Percentiles rank a stretch among this genome's conserved stretches.
Evolutionary conservation across 2,113 vertebrate genomes (phyloP).

Genomic region (Porphyrio hochstetteri): DNA sequence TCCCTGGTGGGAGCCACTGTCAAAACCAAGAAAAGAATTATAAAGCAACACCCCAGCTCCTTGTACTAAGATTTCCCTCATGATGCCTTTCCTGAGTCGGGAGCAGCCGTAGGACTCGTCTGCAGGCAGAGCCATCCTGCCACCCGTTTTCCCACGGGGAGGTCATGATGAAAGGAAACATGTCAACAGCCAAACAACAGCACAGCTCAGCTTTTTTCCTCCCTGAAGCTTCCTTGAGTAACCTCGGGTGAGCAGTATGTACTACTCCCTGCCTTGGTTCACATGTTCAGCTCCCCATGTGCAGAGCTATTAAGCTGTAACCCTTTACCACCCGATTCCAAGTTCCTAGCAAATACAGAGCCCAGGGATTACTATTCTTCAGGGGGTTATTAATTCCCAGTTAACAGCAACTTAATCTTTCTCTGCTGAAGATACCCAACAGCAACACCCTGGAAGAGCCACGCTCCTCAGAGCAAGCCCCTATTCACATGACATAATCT

Average conservation of each 20-base stretch:
- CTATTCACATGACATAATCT: background rate
- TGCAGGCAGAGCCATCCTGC: background rate
- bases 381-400: background rate
- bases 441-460: background rate
- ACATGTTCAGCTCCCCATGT: background rate
- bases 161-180: background rate
- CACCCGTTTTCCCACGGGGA: background rate
- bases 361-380: background rate
- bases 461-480: background rate
- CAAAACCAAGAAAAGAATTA: constrained; percentile 28
- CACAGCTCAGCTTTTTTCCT: background rate
- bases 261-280: background rate
- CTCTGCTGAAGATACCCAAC: background rate
- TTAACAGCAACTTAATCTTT: background rate
- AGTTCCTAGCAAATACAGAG: background rate
- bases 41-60: background rate
- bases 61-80: background rate
- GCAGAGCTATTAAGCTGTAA: background rate
- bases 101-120: background rate
- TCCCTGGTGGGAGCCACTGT: constrained; percentile 58
- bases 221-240: background rate
- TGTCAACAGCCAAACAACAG: background rate
- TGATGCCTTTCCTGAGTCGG: background rate
- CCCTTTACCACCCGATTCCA: background rate
- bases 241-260: background rate